Conservation (phyloP, 2,888 invertebrate genomes). For the Hemaris fuciformis region DNA sequence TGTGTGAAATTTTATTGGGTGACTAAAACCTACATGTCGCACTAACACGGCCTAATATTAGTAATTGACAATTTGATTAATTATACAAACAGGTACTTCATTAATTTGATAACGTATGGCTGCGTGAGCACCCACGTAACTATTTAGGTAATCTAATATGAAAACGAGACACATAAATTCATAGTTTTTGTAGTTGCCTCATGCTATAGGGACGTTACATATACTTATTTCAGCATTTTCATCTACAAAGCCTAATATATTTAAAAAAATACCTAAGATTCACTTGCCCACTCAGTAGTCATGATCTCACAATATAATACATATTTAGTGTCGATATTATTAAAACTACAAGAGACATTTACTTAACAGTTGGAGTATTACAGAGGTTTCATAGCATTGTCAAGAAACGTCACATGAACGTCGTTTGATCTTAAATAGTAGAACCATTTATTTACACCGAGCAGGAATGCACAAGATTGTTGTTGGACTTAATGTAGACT, state of each 20-base stretch:
- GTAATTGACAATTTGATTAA: conserved; percentile 2
- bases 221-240: neutral
- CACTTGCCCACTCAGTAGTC: too few species aligned
- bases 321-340: too few species aligned
- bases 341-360: too few species aligned
- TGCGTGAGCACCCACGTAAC: neutral
- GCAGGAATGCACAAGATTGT: too few species aligned
- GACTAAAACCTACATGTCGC: neutral
- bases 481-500: too few species aligned
- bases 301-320: too few species aligned
- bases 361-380: too few species aligned
- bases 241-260: neutral
- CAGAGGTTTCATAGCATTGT: too few species aligned
- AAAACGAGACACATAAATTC: neutral
- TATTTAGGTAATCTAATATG: neutral
- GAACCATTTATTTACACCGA: too few species aligned
- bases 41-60: neutral
- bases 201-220: neutral
- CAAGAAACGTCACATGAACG: too few species aligned
- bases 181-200: neutral
- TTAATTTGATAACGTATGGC: neutral
- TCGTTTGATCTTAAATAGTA: too few species aligned
- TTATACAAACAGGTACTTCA: neutral
- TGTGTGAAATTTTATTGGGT: neutral
- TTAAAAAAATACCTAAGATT: too few species aligned